Conservation (phyloP, 2,113 vertebrate species). For the Oxyura jamaicensis region DNA sequence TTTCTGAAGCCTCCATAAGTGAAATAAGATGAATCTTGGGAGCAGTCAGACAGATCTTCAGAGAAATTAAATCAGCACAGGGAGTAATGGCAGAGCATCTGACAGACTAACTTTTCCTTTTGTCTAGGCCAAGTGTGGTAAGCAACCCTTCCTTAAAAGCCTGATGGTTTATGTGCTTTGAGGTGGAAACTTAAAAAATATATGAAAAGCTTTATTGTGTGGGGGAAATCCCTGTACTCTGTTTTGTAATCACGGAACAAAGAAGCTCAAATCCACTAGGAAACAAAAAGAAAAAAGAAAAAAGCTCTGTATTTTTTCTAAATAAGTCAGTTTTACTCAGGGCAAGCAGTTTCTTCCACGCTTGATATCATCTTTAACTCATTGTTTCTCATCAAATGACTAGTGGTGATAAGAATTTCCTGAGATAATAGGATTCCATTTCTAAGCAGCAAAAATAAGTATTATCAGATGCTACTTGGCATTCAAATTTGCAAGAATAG, state of each 20-base stretch:
- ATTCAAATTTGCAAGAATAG: conserved; percentile 52
- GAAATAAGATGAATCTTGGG: too few species aligned
- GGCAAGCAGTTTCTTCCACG: conserved; percentile 29
- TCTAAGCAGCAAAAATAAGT: conserved; percentile 47
- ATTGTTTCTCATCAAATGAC: conserved; percentile 63
- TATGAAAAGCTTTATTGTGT: not conserved
- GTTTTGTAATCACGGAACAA: conserved; percentile 37
- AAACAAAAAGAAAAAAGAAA: not conserved
- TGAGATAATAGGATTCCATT: conserved; percentile 52
- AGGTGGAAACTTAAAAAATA: conserved; percentile 34
- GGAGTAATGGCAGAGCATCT: not conserved
- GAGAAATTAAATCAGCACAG: conserved; percentile 15
- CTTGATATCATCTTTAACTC: conserved; percentile 62
- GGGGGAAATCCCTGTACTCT: not conserved
- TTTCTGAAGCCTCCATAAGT: not conserved
- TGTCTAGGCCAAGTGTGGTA: conserved; percentile 28
- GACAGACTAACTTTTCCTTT: not conserved
- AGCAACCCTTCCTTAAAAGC: conserved; percentile 39
- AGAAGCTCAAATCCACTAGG: not conserved
- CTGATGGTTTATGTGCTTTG: conserved; percentile 36
- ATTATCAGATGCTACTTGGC: conserved; percentile 55
- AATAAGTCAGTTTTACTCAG: conserved; percentile 23
- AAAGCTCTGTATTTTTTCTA: conserved; percentile 16
- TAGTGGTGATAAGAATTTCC: conserved; percentile 59
- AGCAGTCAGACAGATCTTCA: not conserved